Evolutionary conservation across 2,797 vertebrate species (phyloP).

Genomic region (Xyrichtys novacula): DNA sequence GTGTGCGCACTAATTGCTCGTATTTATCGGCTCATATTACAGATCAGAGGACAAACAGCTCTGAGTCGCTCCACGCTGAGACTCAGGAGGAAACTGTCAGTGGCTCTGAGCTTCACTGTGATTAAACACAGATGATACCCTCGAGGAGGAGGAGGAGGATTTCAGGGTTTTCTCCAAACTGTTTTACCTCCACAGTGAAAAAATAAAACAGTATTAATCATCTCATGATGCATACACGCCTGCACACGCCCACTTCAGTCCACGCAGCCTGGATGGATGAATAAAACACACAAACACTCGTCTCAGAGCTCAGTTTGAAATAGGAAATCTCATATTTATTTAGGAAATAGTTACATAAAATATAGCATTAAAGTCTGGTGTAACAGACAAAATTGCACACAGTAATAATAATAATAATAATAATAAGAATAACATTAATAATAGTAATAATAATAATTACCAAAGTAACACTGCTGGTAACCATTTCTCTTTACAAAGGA

Average conservation of each 20-base stretch:
- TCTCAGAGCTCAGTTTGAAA: constrained; percentile 53
- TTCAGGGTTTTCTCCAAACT: constrained; percentile 7
- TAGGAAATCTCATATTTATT: constrained; percentile 83
- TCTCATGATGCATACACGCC: constrained; percentile 6
- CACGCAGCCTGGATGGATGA: no score
- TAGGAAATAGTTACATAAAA: constrained; percentile 85
- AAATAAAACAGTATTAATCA: constrained; percentile 16
- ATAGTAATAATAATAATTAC: constrained; percentile 76
- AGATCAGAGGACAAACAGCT: constrained; percentile 64
- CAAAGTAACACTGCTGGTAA: constrained; percentile 89
- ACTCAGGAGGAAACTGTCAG: constrained; percentile 20
- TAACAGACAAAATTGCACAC: constrained; percentile 89
- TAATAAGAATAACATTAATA: constrained; percentile 61
- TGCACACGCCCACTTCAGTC: not conserved
- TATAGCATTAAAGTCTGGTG: constrained; percentile 86
- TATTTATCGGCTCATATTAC: constrained; percentile 67
- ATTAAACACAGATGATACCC: constrained; percentile 33
- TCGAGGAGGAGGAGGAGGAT: constrained; percentile 12
- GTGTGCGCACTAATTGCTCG: constrained; percentile 48
- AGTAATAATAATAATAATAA: constrained; percentile 68
- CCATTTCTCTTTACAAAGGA: constrained; percentile 81
- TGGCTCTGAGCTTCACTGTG: constrained; percentile 21
- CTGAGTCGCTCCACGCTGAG: constrained; percentile 49
- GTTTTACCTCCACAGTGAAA: constrained; percentile 7
- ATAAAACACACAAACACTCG: constrained; percentile 2